phyloP scores from a whole-genome alignment of 2,888 invertebrate species.

The Drosophila histrio region DNA sequence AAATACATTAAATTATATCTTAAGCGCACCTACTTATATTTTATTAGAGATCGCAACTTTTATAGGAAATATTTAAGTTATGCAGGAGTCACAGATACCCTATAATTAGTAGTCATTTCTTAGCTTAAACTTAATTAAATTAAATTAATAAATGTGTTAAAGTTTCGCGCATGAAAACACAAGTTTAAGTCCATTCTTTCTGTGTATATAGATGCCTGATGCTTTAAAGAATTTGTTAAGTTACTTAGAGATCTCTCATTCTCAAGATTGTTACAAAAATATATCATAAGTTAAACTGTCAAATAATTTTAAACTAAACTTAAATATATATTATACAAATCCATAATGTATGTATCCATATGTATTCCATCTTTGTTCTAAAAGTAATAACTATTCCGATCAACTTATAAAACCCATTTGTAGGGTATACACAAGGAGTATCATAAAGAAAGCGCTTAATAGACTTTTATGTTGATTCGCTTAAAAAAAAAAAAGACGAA shows the following conservation, averaged over 20 bases:
- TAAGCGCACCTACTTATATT: constrained; percentile 52
- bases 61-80: neutral
- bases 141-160: neutral
- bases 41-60: constrained; percentile 47
- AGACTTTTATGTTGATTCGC: constrained; percentile 56
- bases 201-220: too few relatives aligned
- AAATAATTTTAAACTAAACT: too few relatives aligned
- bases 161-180: too few relatives aligned
- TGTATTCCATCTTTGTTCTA: neutral
- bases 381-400: neutral
- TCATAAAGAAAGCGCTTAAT: constrained; percentile 47
- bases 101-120: neutral
- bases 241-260: too few relatives aligned
- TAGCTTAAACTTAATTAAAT: neutral
- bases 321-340: too few relatives aligned
- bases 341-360: neutral
- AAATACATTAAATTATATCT: constrained; percentile 54
- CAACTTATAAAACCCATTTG: neutral
- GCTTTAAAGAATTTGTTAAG: too few relatives aligned
- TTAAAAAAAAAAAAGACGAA: constrained; percentile 42
- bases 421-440: constrained; percentile 12
- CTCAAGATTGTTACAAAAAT: too few relatives aligned
- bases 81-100: constrained; percentile 11
- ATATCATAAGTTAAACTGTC: too few relatives aligned
- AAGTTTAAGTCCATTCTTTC: too few relatives aligned